These are phyloP conservation scores for Acrocyrtus sp. DNA, from an alignment of 2,888 invertebrate species.

Conservation along the genomic window DNA sequence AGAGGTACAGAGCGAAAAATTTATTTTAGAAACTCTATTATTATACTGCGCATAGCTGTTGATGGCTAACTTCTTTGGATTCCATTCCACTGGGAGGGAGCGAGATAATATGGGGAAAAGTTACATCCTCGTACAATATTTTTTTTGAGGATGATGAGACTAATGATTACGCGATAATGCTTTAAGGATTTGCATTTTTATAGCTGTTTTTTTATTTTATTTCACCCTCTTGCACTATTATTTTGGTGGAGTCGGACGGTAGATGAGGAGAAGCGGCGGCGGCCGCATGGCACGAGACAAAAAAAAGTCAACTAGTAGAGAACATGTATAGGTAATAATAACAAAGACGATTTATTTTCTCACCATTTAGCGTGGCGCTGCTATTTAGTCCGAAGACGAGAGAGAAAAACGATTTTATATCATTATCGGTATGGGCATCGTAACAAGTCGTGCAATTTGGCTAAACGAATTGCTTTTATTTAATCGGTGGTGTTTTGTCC, in stretches of 20 bases:
- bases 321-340: constrained; percentile 9
- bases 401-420: neutral
- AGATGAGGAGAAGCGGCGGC: no score
- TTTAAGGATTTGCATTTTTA: constrained; percentile 33
- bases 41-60: no score
- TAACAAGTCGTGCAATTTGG: no score
- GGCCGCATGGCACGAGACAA: constrained; percentile 35
- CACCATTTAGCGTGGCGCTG: no score
- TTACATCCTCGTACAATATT: neutral
- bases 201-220: constrained; percentile 28
- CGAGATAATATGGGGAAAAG: neutral
- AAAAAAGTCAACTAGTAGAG: constrained; percentile 8
- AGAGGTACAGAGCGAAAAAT: no score
- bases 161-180: constrained; percentile 7
- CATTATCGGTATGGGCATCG: no score
- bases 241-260: constrained; percentile 12
- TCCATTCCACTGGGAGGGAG: neutral
- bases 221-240: constrained; percentile 1
- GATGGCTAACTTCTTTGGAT: neutral
- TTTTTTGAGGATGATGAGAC: no score
- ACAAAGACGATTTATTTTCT: constrained; percentile 21
- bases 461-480: no score
- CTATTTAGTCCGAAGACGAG: no score
- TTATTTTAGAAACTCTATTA: no score
- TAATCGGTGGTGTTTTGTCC: no score